Conservation (phyloP, 64 coral and sea anemone genomes). For the Pocillopora verrucosa region DNA sequence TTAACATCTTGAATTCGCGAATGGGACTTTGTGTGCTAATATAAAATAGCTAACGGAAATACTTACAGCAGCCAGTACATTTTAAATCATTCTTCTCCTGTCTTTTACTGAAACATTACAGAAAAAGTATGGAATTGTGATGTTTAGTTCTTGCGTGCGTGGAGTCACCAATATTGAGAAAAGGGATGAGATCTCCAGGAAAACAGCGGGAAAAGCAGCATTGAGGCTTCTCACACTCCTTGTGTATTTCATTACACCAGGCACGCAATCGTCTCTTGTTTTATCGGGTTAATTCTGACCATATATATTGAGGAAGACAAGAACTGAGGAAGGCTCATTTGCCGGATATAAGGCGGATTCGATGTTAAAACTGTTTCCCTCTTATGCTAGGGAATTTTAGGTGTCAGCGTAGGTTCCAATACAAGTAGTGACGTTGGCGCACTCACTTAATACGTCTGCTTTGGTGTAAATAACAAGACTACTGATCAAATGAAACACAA, state of each 20-base stretch:
- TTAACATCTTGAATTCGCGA: no score
- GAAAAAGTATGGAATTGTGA: background rate
- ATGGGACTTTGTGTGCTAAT: no score
- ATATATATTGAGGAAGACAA: background rate
- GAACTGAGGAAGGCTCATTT: background rate
- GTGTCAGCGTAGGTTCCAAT: background rate
- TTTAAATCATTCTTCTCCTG: background rate
- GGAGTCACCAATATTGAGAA: background rate
- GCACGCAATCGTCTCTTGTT: no score
- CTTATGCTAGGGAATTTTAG: background rate
- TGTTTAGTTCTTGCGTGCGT: background rate
- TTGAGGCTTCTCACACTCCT: background rate
- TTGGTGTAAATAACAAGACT: background rate
- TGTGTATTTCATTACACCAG: background rate
- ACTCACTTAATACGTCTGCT: no score
- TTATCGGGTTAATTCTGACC: background rate
- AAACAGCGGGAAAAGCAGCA: constrained; percentile 1
- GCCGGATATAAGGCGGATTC: constrained; percentile 10
- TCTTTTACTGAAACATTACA: background rate
- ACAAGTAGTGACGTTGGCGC: background rate
- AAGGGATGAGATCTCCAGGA: background rate
- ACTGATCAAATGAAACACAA: background rate
- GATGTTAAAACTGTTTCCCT: constrained; percentile 19
- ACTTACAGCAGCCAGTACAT: background rate
- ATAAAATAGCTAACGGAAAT: no score